Conservation (phyloP, 35 echinoderm and acorn worm genomes). For the Eucidaris tribuloides region DNA sequence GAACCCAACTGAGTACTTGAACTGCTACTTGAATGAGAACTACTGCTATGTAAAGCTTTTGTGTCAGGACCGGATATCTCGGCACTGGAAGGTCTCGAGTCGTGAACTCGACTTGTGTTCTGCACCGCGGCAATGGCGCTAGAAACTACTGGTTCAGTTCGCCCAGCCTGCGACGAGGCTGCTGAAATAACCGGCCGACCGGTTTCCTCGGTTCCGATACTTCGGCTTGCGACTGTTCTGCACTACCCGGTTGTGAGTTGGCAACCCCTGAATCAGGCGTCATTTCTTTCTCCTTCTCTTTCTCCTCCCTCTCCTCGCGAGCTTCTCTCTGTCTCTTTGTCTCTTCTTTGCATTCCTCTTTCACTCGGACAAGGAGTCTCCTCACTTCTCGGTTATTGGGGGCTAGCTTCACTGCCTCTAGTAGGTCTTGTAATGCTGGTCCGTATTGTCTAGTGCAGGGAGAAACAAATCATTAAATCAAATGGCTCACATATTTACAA, state of each 20-base stretch:
- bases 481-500: not conserved
- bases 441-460: constrained; percentile 75
- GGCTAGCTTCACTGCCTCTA: constrained; percentile 93
- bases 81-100: constrained; percentile 12
- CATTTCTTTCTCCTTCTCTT: constrained; percentile 47
- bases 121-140: not conserved
- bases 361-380: constrained; percentile 82
- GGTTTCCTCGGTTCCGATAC: constrained; percentile 55
- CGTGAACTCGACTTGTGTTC: constrained; percentile 26
- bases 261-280: constrained; percentile 70
- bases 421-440: constrained; percentile 85
- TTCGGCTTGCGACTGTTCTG: constrained; percentile 65
- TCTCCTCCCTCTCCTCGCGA: constrained; percentile 23
- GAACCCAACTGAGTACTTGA: not conserved
- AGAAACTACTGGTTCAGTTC: not conserved
- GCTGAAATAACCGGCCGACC: constrained; percentile 1
- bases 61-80: constrained; percentile 12
- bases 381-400: constrained; percentile 93
- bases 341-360: constrained; percentile 98
- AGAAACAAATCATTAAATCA: constrained; percentile 13
- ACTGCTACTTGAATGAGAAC: constrained; percentile 1
- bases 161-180: constrained; percentile 6
- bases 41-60: constrained; percentile 31
- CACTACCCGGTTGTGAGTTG: constrained; percentile 73
- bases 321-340: constrained; percentile 79